Conservation (phyloP, 2,888 invertebrate species). For the Serrognathus titanus region DNA sequence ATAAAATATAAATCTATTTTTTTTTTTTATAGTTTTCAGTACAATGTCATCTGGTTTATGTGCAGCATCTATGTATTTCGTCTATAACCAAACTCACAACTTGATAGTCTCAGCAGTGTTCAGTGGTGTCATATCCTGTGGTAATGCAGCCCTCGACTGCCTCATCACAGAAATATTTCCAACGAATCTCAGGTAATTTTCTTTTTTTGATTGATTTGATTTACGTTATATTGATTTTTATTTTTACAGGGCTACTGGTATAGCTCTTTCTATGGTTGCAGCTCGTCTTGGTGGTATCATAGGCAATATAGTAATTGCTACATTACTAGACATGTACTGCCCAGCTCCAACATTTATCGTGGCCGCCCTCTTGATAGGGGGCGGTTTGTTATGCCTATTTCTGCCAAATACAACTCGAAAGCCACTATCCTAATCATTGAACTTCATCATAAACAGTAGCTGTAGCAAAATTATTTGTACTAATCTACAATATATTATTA, state of each 20-base stretch:
- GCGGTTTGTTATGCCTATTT: slow-evolving; percentile 82
- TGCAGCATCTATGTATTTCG: slow-evolving; percentile 81
- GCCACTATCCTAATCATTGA: slow-evolving; percentile 52
- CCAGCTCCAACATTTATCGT: slow-evolving; percentile 91
- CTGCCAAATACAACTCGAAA: slow-evolving; percentile 87
- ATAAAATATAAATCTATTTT: slow-evolving; percentile 7
- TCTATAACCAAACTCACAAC: slow-evolving; percentile 78
- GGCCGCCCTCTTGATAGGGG: slow-evolving; percentile 77
- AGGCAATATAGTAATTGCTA: slow-evolving; percentile 85
- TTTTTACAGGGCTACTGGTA: slow-evolving; percentile 75
- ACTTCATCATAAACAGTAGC: too few relatives aligned
- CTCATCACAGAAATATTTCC: slow-evolving; percentile 92
- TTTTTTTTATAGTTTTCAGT: slow-evolving; percentile 65
- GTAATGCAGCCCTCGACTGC: slow-evolving; percentile 87
- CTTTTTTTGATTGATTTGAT: neutral
- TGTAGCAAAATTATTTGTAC: too few relatives aligned
- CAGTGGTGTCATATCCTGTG: slow-evolving; percentile 84
- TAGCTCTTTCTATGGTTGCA: slow-evolving; percentile 86
- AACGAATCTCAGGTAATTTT: slow-evolving; percentile 73
- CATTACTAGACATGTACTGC: slow-evolving; percentile 81
- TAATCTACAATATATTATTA: too few relatives aligned
- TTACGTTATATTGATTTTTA: neutral
- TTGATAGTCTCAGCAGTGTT: slow-evolving; percentile 80
- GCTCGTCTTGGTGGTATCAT: slow-evolving; percentile 86
- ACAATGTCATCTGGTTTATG: slow-evolving; percentile 81